Evolutionary conservation across 2,888 invertebrate species (phyloP).

Genomic region (Portevinia maculata): DNA sequence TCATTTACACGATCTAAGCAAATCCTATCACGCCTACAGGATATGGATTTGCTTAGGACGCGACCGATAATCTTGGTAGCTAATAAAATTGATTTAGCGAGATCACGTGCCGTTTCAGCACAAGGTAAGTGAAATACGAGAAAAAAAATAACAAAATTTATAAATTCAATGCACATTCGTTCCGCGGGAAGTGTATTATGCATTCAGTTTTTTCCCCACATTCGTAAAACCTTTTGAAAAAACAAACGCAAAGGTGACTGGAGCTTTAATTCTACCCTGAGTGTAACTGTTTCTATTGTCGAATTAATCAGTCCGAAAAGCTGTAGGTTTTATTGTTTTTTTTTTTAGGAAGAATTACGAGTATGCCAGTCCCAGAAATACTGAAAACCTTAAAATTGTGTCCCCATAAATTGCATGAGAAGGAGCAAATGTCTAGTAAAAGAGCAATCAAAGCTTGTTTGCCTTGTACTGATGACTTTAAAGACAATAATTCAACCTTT

Average conservation of each 20-base stretch:
- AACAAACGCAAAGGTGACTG: not conserved
- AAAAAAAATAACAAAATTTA: not conserved
- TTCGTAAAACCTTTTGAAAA: too few relatives aligned
- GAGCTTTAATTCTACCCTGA: not conserved
- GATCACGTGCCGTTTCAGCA: slow-evolving; percentile 93
- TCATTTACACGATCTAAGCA: slow-evolving; percentile 93
- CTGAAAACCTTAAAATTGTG: slow-evolving; percentile 9
- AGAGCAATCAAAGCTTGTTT: slow-evolving; percentile 24
- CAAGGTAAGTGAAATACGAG: slow-evolving; percentile 87
- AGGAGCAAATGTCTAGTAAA: slow-evolving; percentile 47
- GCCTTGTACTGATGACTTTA: too few relatives aligned
- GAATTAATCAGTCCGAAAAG: slow-evolving; percentile 40
- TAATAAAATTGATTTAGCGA: slow-evolving; percentile 96
- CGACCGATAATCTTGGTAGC: slow-evolving; percentile 94
- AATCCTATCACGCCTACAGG: slow-evolving; percentile 90
- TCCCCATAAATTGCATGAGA: slow-evolving; percentile 22
- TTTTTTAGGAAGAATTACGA: too few relatives aligned
- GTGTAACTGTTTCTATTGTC: slow-evolving; percentile 12
- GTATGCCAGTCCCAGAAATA: not conserved
- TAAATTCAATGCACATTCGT: not conserved
- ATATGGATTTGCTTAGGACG: slow-evolving; percentile 89
- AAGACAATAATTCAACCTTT: too few relatives aligned
- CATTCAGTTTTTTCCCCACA: too few relatives aligned
- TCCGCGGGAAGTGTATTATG: not conserved
- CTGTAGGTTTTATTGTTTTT: slow-evolving; percentile 16